Conservation (phyloP, 2,888 invertebrate genomes). For the Automeris io region DNA sequence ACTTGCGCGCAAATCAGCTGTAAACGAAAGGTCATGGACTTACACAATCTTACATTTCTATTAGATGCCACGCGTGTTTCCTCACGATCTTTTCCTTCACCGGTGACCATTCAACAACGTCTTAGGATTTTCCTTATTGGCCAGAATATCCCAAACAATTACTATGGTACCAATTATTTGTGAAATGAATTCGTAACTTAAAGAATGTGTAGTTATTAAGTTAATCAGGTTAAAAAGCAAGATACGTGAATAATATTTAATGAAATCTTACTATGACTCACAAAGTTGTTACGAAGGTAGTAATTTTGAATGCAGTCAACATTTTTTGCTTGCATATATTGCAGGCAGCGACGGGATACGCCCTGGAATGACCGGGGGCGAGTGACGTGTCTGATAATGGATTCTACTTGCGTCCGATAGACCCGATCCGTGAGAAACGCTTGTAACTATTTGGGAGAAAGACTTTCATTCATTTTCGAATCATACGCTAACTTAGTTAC, state of each 20-base stretch:
- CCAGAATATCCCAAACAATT: no score
- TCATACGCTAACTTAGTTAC: no score
- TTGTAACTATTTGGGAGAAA: neutral
- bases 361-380: slow-evolving; percentile 35
- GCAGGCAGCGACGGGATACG: slow-evolving; percentile 31
- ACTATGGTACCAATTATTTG: no score
- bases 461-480: neutral
- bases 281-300: slow-evolving; percentile 11
- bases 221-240: neutral
- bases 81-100: no score
- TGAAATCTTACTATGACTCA: slow-evolving; percentile 21
- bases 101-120: no score
- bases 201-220: no score
- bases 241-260: slow-evolving; percentile 12
- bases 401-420: slow-evolving; percentile 24
- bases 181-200: slow-evolving; percentile 1
- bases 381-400: slow-evolving; percentile 34
- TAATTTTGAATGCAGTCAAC: slow-evolving; percentile 28
- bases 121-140: no score
- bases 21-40: no score
- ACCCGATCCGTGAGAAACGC: neutral
- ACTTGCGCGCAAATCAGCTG: no score
- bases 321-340: slow-evolving; percentile 24
- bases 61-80: no score
- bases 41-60: no score